Percentiles rank a stretch among this genome's conserved stretches.
Evolutionary conservation across 2,888 invertebrate genomes (phyloP).

Genomic region (Campoletis raptor): DNA sequence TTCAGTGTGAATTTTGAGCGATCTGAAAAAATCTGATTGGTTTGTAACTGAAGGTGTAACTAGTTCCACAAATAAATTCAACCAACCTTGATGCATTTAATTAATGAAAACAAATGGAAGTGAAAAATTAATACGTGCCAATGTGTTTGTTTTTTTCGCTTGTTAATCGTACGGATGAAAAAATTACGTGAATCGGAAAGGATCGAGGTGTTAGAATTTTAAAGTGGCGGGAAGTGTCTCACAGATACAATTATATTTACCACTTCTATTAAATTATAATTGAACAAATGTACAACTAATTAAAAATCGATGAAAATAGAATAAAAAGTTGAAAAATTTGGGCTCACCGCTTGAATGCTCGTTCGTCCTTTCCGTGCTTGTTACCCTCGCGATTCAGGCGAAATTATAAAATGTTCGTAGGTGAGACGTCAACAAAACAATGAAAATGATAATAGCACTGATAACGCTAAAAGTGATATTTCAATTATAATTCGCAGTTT

Average conservation of each 20-base stretch:
- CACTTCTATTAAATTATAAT: background rate
- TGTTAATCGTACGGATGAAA: too few species aligned
- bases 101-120: too few species aligned
- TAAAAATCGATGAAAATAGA: background rate
- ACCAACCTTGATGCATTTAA: too few species aligned
- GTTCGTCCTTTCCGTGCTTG: slow-evolving; percentile 60
- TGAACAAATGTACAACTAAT: background rate
- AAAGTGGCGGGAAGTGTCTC: background rate
- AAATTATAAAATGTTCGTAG: background rate
- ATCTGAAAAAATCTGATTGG: too few species aligned
- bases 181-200: background rate
- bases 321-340: background rate
- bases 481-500: background rate
- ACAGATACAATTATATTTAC: background rate
- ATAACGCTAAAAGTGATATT: slow-evolving; percentile 5
- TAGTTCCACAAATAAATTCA: too few species aligned
- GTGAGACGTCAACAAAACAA: background rate
- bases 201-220: background rate
- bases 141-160: too few species aligned
- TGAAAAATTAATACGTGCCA: too few species aligned
- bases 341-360: slow-evolving; percentile 44
- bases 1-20: too few species aligned
- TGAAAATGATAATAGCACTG: background rate
- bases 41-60: too few species aligned
- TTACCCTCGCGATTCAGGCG: slow-evolving; percentile 8